Base-by-base conservation (phyloP, 2,113 vertebrate genomes). In the Gymnogyps californianus region DNA sequence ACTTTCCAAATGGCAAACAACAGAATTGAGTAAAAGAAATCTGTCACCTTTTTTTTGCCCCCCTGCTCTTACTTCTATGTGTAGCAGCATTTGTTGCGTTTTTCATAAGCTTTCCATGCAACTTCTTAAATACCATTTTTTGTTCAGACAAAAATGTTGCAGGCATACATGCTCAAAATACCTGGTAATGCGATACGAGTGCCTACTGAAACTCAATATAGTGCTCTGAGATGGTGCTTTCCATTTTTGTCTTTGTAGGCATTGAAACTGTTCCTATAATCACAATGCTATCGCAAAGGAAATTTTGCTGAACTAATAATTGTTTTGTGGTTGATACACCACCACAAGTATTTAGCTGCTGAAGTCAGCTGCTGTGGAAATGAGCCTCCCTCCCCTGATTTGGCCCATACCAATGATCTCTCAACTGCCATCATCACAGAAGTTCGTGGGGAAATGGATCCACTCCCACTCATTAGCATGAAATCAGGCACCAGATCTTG, bases 401-500 rank as follows among this genome's bases (percentile, higher is more conserved):
- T 91, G 74, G 80, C 66, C 77, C 49, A 22, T 65, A 51, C 40
- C 1, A 4, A 11, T 80, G 70, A 83, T 83, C 89, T 93, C 70
- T 94, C 70, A 91, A 54, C 84, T 87, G 81, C 91, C 40, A 69
- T 91, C 55, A 85, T 96, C 78, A 58, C 58, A 84, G 84, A 92
- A 94, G 72, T 64, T 94, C 40, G 12, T 38, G 75, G 65, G 49
- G 87, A 87, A 91, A 65, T 0, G 8, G 62, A 84, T 87, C 58
- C 57, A 42, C 77, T 96, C 96, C 95, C 62, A 65, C 59, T 24
- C 8, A 6, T 49, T 84, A 91, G 34, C 83, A 15, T 95, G 91
- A 91, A 95, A 97, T 97, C 94, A 95, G 66, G 81, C 71, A 57
- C 31, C 66, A 55, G 62, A 92, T 95, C 94, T 96, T 81, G 92